Evolutionary conservation across 2,113 vertebrate genomes (phyloP).

Genomic region (Myanophis thanlyinensis): DNA sequence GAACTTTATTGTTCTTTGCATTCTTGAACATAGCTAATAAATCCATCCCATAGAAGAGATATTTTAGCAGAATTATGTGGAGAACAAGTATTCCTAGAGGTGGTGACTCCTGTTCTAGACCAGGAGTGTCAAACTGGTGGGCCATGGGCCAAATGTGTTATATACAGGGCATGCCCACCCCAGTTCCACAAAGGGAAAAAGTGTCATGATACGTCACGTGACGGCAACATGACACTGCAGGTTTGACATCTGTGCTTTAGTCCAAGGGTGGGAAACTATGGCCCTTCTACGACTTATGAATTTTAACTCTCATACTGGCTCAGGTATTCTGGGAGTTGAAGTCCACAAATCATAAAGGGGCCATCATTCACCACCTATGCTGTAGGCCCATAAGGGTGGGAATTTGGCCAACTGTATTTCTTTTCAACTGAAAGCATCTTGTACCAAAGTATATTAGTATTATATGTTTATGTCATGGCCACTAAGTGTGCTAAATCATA

Average conservation of each 20-base stretch:
- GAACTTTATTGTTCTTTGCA: not conserved
- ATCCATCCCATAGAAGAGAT: not conserved
- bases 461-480: not conserved
- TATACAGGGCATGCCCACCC: no score
- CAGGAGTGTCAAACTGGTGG: no score
- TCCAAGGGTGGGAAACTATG: not conserved
- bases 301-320: not conserved
- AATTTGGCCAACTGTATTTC: not conserved
- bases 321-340: not conserved
- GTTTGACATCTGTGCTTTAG: no score
- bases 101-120: not conserved
- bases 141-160: no score
- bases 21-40: not conserved
- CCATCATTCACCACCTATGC: not conserved
- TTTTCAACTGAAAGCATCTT: not conserved
- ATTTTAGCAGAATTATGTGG: not conserved
- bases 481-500: not conserved
- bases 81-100: not conserved
- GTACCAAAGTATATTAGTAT: not conserved
- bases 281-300: not conserved
- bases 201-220: fast-evolving
- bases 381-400: not conserved
- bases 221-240: no score
- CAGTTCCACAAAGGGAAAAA: no score
- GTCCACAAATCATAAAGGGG: not conserved